Evolutionary conservation across 23 tunicate species (phyloP).

Genomic region (Halocynthia roretzi): DNA sequence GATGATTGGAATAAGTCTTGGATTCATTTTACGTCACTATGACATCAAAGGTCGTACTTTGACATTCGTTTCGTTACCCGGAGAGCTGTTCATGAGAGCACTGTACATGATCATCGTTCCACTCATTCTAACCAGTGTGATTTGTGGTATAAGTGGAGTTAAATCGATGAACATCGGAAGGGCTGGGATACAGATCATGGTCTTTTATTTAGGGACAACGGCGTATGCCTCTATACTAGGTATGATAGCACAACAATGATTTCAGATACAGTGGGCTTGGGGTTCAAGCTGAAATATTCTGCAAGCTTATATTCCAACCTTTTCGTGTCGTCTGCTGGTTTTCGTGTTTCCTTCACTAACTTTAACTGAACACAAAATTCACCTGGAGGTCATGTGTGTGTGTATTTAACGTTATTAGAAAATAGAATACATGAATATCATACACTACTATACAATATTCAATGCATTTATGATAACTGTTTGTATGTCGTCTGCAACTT

Average conservation of each 20-base stretch:
- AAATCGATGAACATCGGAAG: background rate
- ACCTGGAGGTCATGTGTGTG: no score
- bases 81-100: slow-evolving; percentile 10
- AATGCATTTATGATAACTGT: no score
- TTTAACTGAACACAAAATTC: no score
- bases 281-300: no score
- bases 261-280: no score
- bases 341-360: no score
- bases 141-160: background rate
- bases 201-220: background rate
- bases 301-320: no score
- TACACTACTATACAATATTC: no score
- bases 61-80: slow-evolving; percentile 1
- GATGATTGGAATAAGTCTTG: background rate
- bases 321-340: no score
- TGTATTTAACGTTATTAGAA: no score
- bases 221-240: background rate
- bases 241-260: background rate
- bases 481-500: no score
- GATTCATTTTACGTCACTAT: background rate
- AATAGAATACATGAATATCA: no score
- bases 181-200: background rate
- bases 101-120: slow-evolving; percentile 8
- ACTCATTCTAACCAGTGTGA: background rate
- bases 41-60: background rate